Base-by-base conservation (phyloP, 2,113 vertebrate species). In the Chelonoidis abingdonii region DNA sequence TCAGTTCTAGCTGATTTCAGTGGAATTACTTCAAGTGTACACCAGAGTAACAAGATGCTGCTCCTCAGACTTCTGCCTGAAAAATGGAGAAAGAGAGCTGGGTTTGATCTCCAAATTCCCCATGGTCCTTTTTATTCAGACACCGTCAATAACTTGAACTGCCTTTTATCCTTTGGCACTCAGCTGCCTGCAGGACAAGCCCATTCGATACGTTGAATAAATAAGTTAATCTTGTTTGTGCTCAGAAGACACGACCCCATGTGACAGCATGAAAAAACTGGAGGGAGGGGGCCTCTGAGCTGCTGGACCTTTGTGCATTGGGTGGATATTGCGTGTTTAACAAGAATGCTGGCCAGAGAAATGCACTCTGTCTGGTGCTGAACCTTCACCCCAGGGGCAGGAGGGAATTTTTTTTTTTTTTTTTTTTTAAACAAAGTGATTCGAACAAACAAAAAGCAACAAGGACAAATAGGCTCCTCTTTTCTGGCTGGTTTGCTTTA, bases 291-390 rank as follows among this genome's bases (percentile, higher is more conserved):
- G 38, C 21, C 11, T 38, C 38, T 12, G 72, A 44, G 72, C 38
- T 44, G 38, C 38, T 25, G 72, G 72, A 75, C 17, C 5, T n/a
- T 17, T 25, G 38, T 44, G 72, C 21, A 21, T 25, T 41, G 38
- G 72, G 38, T 76, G 22, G 72, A 25, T 19, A 12, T 6, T 9
- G 5, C 38, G 11, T 25, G 21, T n/a, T 41, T 25, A 76, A 76
- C 72, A 44, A 21, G 3, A 44, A 38, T 38, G 12, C 19, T 44
- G 10, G 72, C 72, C 72, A 76, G 72, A 38, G 41, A 76, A 76
- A 13, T 12, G 21, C 0, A 0, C 50, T 35, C 79, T 22, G 50
- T 52, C 65, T 76, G 83, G 41, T 29, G 57, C 57, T 59, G 57
- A 44, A 35, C 83, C 31, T 49, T 65, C 38, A 22, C 57, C 29